phyloP scores from a whole-genome alignment of 2,888 invertebrate species.

The Drosophila pegasa region DNA sequence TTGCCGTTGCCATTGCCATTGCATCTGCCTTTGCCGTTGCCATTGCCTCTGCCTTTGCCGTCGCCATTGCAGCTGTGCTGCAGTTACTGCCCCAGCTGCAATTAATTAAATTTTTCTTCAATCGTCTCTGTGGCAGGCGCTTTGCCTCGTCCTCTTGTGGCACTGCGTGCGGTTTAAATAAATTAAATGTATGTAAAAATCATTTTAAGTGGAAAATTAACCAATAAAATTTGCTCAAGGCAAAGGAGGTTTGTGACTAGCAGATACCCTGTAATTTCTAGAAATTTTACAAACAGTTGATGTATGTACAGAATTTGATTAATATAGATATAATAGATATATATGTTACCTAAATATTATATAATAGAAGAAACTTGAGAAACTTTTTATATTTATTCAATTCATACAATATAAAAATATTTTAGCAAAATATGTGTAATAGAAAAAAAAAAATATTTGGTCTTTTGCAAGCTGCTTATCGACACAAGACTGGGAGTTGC shows the following conservation, averaged over 20 bases:
- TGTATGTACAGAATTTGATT: background rate
- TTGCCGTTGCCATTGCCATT: background rate
- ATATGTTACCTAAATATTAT: no score
- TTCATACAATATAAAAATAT: no score
- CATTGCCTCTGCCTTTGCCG: background rate
- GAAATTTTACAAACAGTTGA: no score
- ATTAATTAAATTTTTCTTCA: conserved; percentile 76
- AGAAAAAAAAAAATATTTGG: no score
- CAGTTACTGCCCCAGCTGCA: conserved; percentile 49
- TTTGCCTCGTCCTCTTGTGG: conserved; percentile 6
- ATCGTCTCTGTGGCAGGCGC: conserved; percentile 21
- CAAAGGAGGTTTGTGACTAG: background rate
- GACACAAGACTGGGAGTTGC: no score
- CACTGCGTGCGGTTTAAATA: conserved; percentile 68
- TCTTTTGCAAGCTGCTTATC: no score
- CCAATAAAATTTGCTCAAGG: conserved; percentile 1
- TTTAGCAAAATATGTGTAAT: no score
- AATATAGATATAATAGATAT: no score
- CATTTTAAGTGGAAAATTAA: conserved; percentile 54
- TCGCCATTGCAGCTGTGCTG: conserved; percentile 2
- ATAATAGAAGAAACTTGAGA: no score
- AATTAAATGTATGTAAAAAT: conserved; percentile 63
- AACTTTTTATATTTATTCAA: no score
- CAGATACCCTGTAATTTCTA: background rate
- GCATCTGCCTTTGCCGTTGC: background rate